Evolutionary conservation across 2,113 vertebrate genomes (phyloP), one percentile per base, ranked within the genome.

Genomic region (Scopus umbretta): DNA sequence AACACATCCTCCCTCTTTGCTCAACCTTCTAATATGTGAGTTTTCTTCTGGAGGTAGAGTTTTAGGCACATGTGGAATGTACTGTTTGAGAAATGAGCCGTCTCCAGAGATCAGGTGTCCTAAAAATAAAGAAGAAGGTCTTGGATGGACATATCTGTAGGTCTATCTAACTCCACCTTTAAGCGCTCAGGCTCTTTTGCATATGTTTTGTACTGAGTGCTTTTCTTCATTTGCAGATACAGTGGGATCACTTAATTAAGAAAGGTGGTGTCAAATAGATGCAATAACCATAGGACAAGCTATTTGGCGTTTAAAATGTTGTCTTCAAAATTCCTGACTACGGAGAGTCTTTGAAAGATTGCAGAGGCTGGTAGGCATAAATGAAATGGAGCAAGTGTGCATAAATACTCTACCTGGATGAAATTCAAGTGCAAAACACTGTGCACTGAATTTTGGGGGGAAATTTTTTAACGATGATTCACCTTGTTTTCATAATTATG

Each of bases 1-100:
- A 16, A 61, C 10, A 16, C 58, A 61, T 36, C 58, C 23, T 25
- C 58, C 7, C 15, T 61, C 58, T 22, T 88, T 59, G 38, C 34
- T 63, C 56, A 34, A 8, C 8, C 11, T 20, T 34, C 11, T 73
- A 13, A 30, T 4, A 27, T 0, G 0, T 2, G 17, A 36, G 11
- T 25, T 88, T 59, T 29, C n/a, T 75, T 75, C 47, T 55, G n/a
- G 36, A 79, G 13, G 19, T 34, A 22, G 52, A 81, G 61, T 59
- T 76, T 55, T 42, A 67, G 56, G 38, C 7, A 10, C 4, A 11
- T 50, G 45, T 62, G 61, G 27, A 29, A 45, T 8, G 5, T 23
- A 11, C 9, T 36, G 10, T 12, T 14, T 56, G 59, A 70, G 26
- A 65, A 73, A 61, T 7, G 23, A 71, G 25, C 34, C 6, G 27